Percentiles rank a stretch among this genome's conserved stretches.
Conservation (phyloP, 2,797 vertebrate genomes). For the Phalanger gymnotis region DNA sequence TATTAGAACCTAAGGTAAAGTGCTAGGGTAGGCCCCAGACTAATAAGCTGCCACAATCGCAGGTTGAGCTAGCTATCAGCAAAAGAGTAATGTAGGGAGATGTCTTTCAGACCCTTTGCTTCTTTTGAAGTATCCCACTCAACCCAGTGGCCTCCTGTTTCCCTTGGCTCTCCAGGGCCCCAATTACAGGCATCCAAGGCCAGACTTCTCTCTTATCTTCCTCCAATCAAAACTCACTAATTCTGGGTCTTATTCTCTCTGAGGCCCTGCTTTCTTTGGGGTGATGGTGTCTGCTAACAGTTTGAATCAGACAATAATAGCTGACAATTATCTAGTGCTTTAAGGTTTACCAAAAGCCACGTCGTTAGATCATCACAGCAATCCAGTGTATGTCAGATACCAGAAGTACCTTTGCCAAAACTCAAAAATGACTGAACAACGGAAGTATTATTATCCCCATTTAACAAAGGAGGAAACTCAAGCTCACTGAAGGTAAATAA, state of each 20-base stretch:
- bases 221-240: neutral
- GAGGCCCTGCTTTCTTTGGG: neutral
- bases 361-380: neutral
- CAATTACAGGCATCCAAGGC: neutral
- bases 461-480: neutral
- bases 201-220: neutral
- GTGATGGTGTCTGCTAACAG: neutral
- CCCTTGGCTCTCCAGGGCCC: neutral
- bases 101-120: neutral
- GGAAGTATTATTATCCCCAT: neutral
- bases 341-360: neutral
- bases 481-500: neutral
- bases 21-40: neutral
- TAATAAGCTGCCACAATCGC: no score
- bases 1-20: neutral
- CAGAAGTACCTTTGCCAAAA: neutral
- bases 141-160: neutral
- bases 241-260: neutral
- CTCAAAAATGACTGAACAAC: neutral
- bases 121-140: neutral
- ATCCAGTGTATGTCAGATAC: neutral
- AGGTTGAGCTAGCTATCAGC: neutral
- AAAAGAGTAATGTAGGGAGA: neutral
- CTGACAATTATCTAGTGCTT: neutral
- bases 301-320: neutral